Evolutionary conservation across 2,113 vertebrate species (phyloP).

Genomic region (Pterophyllum scalare): DNA sequence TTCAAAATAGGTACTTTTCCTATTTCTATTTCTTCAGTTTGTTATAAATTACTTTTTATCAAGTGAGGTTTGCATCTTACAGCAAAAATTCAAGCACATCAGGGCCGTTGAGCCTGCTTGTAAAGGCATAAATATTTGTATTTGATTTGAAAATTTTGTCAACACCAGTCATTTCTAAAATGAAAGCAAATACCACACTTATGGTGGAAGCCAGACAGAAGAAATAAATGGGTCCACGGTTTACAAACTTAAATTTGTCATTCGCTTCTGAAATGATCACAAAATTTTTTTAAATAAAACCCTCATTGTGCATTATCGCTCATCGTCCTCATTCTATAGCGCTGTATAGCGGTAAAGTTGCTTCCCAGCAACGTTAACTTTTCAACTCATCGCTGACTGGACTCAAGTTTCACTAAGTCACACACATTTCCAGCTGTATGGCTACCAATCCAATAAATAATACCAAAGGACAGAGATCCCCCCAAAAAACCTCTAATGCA

Average conservation of each 20-base stretch:
- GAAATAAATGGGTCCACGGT: background rate
- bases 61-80: too few relatives aligned
- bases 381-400: accelerated
- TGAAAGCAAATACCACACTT: background rate
- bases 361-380: too few relatives aligned
- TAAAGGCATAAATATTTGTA: too few relatives aligned
- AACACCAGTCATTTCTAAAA: background rate
- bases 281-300: background rate
- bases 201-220: background rate
- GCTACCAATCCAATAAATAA: background rate
- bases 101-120: too few relatives aligned
- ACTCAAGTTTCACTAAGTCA: too few relatives aligned
- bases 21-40: too few relatives aligned
- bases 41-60: too few relatives aligned
- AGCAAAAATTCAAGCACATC: too few relatives aligned
- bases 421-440: background rate
- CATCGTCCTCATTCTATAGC: too few relatives aligned
- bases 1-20: too few relatives aligned
- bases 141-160: background rate
- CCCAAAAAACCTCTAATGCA: too few relatives aligned
- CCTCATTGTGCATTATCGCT: background rate
- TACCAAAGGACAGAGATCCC: background rate
- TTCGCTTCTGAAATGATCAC: background rate
- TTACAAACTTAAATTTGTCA: background rate
- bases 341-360: too few relatives aligned